Percentiles rank a stretch among this genome's conserved stretches.
phyloP scores from a whole-genome alignment of 2,113 vertebrate species.

The Sturnus vulgaris region DNA sequence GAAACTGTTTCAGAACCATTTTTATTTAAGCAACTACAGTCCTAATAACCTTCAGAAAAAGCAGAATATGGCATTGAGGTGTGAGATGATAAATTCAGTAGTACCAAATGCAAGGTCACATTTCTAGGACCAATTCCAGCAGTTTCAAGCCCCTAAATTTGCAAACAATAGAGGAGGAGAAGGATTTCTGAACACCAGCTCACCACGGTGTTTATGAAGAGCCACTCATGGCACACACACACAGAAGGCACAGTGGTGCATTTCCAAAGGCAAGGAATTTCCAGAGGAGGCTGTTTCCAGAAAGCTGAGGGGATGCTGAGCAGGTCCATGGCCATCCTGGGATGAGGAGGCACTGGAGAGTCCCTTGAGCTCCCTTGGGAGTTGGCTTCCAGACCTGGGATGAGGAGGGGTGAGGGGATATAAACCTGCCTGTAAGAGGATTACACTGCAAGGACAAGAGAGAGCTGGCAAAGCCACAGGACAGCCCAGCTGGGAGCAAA shows the following conservation, averaged over 20 bases:
- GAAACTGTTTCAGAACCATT: background rate
- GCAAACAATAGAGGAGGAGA: background rate
- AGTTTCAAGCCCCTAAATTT: background rate
- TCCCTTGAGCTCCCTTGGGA: rapidly evolving
- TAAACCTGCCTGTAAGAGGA: background rate
- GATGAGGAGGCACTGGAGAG: background rate
- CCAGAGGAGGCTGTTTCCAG: background rate
- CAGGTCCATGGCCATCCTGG: background rate
- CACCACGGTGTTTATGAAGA: rapidly evolving
- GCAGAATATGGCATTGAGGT: background rate
- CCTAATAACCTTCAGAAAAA: background rate
- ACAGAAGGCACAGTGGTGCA: rapidly evolving
- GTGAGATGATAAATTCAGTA: background rate
- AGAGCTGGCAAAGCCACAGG: background rate
- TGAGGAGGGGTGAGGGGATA: background rate
- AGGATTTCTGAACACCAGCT: background rate
- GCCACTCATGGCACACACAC: background rate
- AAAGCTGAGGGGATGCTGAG: background rate
- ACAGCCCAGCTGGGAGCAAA: background rate
- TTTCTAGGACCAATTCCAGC: background rate
- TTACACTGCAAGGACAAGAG: background rate
- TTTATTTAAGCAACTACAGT: background rate
- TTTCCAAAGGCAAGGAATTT: background rate
- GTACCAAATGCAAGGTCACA: background rate
- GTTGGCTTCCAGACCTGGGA: background rate